phyloP scores from a whole-genome alignment of 2,888 invertebrate genomes.

The Bruchidius siliquastri region DNA sequence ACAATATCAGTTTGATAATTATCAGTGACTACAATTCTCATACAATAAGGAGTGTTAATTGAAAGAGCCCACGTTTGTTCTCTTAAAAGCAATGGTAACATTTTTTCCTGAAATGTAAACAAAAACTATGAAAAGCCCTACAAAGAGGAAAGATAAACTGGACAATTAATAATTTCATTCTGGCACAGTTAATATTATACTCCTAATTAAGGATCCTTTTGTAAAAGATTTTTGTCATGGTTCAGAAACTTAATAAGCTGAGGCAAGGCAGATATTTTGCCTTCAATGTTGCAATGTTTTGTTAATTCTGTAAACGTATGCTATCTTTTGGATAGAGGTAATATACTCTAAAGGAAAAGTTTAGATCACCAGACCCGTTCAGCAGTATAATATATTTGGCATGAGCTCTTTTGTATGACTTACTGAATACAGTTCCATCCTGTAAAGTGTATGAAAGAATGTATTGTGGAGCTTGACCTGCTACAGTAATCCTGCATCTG shows the following conservation, averaged over 20 bases:
- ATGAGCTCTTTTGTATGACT: too few species aligned
- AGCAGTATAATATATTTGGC: too few species aligned
- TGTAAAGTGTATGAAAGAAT: too few species aligned
- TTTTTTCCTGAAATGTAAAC: neutral
- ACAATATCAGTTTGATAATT: neutral
- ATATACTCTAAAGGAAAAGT: too few species aligned
- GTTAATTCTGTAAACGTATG: too few species aligned
- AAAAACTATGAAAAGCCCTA: constrained; percentile 2
- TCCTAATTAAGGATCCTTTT: neutral
- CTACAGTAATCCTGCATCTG: neutral
- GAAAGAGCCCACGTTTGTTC: neutral
- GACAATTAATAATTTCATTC: neutral
- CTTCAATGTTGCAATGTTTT: too few species aligned
- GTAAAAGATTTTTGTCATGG: too few species aligned
- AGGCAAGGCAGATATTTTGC: too few species aligned
- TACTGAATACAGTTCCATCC: too few species aligned
- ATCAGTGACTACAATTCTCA: neutral
- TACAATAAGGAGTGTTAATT: neutral
- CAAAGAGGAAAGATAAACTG: constrained; percentile 5
- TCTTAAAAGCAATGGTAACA: neutral
- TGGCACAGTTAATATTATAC: neutral
- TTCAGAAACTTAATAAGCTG: too few species aligned
- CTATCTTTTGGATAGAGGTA: too few species aligned
- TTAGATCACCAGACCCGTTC: too few species aligned
- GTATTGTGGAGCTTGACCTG: neutral